phyloP scores from a whole-genome alignment of 2,113 vertebrate species.

The Bungarus multicinctus region DNA sequence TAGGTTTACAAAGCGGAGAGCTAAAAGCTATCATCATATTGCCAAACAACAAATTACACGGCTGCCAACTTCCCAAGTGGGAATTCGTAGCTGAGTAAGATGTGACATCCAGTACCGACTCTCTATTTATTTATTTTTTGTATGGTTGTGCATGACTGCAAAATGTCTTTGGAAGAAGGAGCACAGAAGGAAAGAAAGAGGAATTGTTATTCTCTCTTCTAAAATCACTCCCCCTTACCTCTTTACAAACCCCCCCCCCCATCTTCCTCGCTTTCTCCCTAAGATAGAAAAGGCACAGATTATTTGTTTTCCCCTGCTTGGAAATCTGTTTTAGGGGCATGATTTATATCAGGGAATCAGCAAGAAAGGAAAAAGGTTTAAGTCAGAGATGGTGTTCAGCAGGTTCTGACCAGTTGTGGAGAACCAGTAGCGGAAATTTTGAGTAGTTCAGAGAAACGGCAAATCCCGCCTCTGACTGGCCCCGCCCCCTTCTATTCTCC shows the following conservation, averaged over 20 bases:
- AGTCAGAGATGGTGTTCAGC: neutral
- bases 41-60: slow-evolving; percentile 17
- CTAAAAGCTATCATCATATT: slow-evolving; percentile 9
- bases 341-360: neutral
- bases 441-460: too few species aligned
- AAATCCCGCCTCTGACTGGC: too few species aligned
- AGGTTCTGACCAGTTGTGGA: too few species aligned
- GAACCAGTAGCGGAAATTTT: too few species aligned
- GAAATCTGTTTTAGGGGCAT: neutral
- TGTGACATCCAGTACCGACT: neutral
- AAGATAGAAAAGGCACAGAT: neutral
- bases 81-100: slow-evolving; percentile 6
- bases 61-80: slow-evolving; percentile 6
- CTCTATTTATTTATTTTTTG: neutral
- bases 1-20: slow-evolving; percentile 13
- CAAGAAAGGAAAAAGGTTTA: neutral
- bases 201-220: neutral
- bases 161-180: neutral
- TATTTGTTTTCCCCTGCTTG: neutral
- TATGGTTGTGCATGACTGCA: neutral
- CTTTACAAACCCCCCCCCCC: too few species aligned
- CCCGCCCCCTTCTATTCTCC: too few species aligned
- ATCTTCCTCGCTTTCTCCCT: neutral
- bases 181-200: too few species aligned
- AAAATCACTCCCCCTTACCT: neutral